These are phyloP conservation scores for Spodoptera litura DNA, from an alignment of 1,140 invertebrate genomes.

Conservation along the genomic window DNA sequence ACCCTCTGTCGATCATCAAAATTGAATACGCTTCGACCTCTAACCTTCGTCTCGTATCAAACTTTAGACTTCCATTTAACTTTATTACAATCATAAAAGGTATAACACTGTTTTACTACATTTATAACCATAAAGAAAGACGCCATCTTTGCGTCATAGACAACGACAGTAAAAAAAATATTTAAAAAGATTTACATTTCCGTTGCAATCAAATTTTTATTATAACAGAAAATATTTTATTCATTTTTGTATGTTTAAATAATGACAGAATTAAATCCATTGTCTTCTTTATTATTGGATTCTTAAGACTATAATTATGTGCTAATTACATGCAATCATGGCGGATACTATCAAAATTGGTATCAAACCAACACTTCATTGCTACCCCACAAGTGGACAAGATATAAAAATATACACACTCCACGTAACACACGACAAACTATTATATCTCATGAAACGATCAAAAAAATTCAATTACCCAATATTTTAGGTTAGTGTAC, in stretches of 20 bases:
- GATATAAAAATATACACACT: constrained; percentile 7
- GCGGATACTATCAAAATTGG: neutral
- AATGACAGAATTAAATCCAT: neutral
- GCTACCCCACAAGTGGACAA: constrained; percentile 18
- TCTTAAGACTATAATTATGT: neutral
- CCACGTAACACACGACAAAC: neutral
- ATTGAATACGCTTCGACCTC: constrained; percentile 36
- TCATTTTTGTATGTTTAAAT: neutral
- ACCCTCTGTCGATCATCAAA: constrained; percentile 44
- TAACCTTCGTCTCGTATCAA: constrained; percentile 6
- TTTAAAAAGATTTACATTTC: constrained; percentile 21
- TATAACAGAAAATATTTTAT: neutral
- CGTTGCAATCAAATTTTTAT: constrained; percentile 11
- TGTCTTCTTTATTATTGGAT: neutral
- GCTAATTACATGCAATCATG: constrained; percentile 35
- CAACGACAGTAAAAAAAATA: constrained; percentile 13
- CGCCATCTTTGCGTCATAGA: constrained; percentile 8
- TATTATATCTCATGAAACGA: constrained; percentile 51
- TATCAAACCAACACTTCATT: constrained; percentile 25
- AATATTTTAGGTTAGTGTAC: constrained; percentile 55
- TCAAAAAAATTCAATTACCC: constrained; percentile 63
- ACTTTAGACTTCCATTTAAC: constrained; percentile 33
- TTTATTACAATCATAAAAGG: constrained; percentile 32
- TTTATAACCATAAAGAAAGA: constrained; percentile 31
- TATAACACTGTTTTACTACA: constrained; percentile 26